Base-by-base conservation (phyloP, 2,888 invertebrate genomes). In the Parnassius mnemosyne region DNA sequence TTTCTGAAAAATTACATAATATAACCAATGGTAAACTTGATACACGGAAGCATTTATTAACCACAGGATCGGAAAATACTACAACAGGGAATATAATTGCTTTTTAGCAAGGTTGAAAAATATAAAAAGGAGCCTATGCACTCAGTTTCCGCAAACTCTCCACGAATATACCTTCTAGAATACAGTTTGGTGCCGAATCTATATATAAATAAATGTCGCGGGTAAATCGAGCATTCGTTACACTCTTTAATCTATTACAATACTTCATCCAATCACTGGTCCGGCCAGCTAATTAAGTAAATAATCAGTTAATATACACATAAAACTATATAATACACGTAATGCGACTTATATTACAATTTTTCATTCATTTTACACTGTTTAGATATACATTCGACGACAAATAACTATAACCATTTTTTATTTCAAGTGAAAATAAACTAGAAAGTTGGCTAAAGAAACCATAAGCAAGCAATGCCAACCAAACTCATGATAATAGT, bases 291-390 rank as follows among this genome's bases (percentile, higher is more conserved):
- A 62, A 68, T 69, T 70, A 73, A 74, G 68, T 71, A 69, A 72
- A 71, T 71, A 73, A 72, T 68, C 67, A 70, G 72, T 70, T 70
- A 74, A 75, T 75, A 77, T 82, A 84, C 79, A 85, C 80, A 78
- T 81, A 81, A 76, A 67, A 73, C 81, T 86, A 87, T 85, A 85
- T 82, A 77, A 81, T 84, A 86, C 84, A 85, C 68, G 71, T 70
- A 76, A 75, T 74, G 71, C 72, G 72, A 75, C 77, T 77, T 80
- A 80, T 77, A 72, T 75, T 81, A 83, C 78, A 84, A 72, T 72
- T 71, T 65, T 69, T 65, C 68, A 66, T 69, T 69, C 67, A 69
- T 66, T 65, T 62, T 67, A 67, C 67, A 66, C 66, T 66, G 68
- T 69, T 71, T 69, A 69, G 69, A 68, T 65, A 70, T 71, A 73